Evolutionary conservation across 2,888 invertebrate genomes (phyloP), one percentile per base, ranked within the genome.

Genomic region (Pollenia labialis): DNA sequence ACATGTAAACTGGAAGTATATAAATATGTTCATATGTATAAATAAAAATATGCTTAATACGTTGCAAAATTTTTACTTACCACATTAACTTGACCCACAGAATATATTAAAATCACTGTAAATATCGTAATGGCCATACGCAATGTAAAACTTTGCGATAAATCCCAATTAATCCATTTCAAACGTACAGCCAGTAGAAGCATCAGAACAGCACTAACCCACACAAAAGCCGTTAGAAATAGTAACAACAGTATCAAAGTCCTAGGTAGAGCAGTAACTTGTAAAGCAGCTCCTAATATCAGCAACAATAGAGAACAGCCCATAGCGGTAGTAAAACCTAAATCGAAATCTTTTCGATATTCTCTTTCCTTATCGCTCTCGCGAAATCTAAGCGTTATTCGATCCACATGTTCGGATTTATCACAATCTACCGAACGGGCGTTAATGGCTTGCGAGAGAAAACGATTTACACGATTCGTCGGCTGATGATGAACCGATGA

Each of bases 51-150:
- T 9, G 3, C 2, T n/a, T 62, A 11, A 16, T 1, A 44, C 3
- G 12, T 11, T 46, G 11, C 0, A 2, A 58, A 77, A 4, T 48
- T 44, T 32, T 12, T 58, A 95, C 97, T 95, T 94, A 98, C 98
- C 94, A 98, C 97, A 95, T 98, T 98, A 86, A 98, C 97, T 94
- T 98, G 98, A 71, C 97, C 97, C 88, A 98, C 97, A 68, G 97
- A 96, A 92, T 98, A 98, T 50, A 98, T 96, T 82, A 98, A 94
- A 11, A 98, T 95, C 85, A 98, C 96, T 2, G 98, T 97, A 90
- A 98, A 97, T 18, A 97, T 96, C 6, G 97, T 97, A 42, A 98
- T 97, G 75, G 97, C 97, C 90, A 98, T 95, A 87, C 98, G 95
- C 56, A 98, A 94, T 0, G 96, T 95, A 89, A 97, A 97, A 81